These are phyloP conservation scores for Mesembrinibis cayennensis DNA, from an alignment of 2,113 vertebrate genomes.

Conservation along the genomic window DNA sequence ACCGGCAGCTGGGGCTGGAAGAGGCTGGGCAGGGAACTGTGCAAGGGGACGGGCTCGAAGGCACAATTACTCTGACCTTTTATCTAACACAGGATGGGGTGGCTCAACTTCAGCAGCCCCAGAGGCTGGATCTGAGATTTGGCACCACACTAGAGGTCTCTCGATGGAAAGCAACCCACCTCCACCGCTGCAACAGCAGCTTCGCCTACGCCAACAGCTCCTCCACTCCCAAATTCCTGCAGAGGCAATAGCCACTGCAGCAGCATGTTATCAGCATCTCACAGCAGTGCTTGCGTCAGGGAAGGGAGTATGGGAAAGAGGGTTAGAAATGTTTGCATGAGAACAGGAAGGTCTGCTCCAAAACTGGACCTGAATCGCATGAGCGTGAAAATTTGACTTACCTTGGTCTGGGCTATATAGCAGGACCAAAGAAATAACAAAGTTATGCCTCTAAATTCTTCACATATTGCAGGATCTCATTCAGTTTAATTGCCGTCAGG, in stretches of 20 bases:
- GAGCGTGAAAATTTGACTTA: rapidly evolving
- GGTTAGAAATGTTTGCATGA: rapidly evolving
- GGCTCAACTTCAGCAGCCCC: neutral
- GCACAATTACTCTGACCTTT: neutral
- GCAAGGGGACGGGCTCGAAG: neutral
- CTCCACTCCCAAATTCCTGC: rapidly evolving
- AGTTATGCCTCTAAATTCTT: neutral
- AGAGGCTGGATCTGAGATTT: neutral
- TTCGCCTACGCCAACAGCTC: neutral
- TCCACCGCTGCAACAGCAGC: neutral
- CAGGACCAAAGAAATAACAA: neutral
- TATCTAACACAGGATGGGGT: rapidly evolving
- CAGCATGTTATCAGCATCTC: rapidly evolving
- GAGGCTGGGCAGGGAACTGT: neutral
- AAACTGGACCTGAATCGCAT: rapidly evolving
- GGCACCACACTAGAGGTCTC: neutral
- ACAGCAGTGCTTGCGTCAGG: rapidly evolving
- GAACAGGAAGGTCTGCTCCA: neutral
- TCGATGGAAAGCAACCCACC: rapidly evolving
- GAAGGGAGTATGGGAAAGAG: rapidly evolving
- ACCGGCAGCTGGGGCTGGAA: neutral
- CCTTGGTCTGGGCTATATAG: neutral
- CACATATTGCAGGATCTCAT: neutral
- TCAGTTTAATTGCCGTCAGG: rapidly evolving
- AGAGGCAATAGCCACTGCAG: neutral